phyloP scores from a whole-genome alignment of 2,113 vertebrate species.

The Neodon shergylaensis region DNA sequence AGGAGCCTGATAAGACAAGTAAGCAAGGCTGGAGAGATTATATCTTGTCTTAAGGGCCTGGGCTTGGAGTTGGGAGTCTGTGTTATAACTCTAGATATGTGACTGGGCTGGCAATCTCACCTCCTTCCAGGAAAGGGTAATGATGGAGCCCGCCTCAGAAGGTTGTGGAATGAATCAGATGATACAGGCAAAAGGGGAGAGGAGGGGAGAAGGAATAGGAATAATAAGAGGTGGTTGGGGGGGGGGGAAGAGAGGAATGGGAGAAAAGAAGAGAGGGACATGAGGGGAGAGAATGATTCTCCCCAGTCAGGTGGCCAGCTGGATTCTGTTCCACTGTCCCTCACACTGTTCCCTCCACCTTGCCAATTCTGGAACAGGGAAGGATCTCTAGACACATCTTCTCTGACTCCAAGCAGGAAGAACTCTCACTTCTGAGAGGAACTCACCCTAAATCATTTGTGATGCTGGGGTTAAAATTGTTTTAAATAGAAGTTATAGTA shows the following conservation, averaged over 20 bases:
- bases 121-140: neutral
- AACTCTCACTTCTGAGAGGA: neutral
- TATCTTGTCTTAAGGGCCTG: neutral
- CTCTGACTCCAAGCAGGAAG: neutral
- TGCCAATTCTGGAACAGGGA: neutral
- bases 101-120: neutral
- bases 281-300: no score
- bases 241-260: neutral
- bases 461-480: neutral
- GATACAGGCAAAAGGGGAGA: neutral
- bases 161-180: neutral
- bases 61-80: neutral
- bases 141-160: neutral
- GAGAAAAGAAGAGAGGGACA: no score
- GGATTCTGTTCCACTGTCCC: neutral
- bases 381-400: neutral
- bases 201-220: neutral
- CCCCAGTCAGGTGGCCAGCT: neutral
- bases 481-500: conserved; percentile 3
- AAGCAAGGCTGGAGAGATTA: neutral
- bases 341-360: neutral
- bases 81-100: neutral
- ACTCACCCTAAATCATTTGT: neutral
- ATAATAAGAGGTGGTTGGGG: no score
- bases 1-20: neutral